Evolutionary conservation across 2,888 invertebrate species (phyloP).

Genomic region (Lasius platythorax): DNA sequence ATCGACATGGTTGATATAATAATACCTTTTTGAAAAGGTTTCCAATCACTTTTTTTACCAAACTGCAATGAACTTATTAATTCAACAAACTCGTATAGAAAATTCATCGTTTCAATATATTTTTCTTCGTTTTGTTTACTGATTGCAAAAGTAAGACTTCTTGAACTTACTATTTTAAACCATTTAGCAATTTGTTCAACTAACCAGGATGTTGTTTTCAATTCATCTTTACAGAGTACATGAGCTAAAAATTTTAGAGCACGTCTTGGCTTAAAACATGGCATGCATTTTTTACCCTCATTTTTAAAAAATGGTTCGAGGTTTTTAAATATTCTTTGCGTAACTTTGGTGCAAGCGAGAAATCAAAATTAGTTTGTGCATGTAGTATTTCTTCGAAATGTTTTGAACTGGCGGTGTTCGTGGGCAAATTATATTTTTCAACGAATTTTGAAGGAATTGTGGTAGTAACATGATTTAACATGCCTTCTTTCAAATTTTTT

Average conservation of each 20-base stretch:
- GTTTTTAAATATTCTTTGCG: background rate
- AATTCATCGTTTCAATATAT: background rate
- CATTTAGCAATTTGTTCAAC: background rate
- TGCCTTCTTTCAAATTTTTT: slow-evolving; percentile 8
- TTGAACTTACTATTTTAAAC: background rate
- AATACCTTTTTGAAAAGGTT: slow-evolving; percentile 2
- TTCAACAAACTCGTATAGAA: background rate
- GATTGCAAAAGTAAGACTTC: background rate
- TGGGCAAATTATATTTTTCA: slow-evolving; percentile 32
- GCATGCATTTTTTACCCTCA: background rate
- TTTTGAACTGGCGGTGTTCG: background rate
- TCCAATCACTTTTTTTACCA: background rate
- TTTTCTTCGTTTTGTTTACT: background rate
- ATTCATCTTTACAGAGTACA: background rate
- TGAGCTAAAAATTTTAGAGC: background rate
- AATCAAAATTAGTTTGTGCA: background rate
- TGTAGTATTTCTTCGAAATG: background rate
- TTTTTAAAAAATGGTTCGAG: background rate
- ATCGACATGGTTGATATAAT: background rate
- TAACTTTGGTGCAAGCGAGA: background rate
- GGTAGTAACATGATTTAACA: slow-evolving; percentile 51
- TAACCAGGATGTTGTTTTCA: background rate
- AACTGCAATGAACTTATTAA: background rate
- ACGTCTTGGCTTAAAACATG: background rate
- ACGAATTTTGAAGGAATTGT: slow-evolving; percentile 39